Percentiles rank a stretch among this genome's conserved stretches.
Conservation (phyloP, 2,797 vertebrate species). For the Pantherophis alleghaniensis region DNA sequence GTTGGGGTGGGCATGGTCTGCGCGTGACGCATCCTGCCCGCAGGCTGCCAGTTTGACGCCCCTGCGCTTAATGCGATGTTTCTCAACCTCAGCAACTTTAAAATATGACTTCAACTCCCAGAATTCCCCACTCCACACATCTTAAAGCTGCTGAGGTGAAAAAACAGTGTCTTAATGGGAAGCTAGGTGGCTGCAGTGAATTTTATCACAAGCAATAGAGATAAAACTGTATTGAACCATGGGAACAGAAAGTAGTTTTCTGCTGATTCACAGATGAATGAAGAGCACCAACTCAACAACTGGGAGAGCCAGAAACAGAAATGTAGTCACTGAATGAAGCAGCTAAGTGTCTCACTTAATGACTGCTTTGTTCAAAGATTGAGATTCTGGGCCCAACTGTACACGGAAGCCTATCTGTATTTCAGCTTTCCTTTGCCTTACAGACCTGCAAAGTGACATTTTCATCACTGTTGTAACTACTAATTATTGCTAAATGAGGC, state of each 20-base stretch:
- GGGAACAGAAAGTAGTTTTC: neutral
- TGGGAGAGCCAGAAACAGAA: neutral
- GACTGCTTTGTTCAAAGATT: neutral
- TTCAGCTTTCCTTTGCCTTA: neutral
- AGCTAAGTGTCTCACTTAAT: neutral
- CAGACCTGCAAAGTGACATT: neutral
- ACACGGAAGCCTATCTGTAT: neutral
- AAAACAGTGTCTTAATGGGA: neutral
- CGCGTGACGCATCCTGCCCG: too few species aligned
- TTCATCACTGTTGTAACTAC: neutral
- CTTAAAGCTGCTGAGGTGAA: neutral
- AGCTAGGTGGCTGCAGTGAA: neutral
- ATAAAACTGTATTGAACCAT: neutral
- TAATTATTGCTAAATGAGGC: neutral
- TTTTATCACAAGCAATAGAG: neutral
- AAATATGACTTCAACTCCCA: neutral
- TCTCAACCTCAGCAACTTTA: neutral
- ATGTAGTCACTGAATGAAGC: neutral
- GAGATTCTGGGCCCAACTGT: neutral
- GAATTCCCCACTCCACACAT: neutral
- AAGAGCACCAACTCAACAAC: neutral
- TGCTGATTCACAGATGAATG: neutral
- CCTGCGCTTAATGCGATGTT: neutral
- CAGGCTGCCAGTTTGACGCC: too few species aligned
- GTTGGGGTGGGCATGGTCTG: too few species aligned